Percentiles rank a stretch among this genome's conserved stretches.
Conservation (phyloP, 2,888 invertebrate species). For the Lypha dubia region DNA sequence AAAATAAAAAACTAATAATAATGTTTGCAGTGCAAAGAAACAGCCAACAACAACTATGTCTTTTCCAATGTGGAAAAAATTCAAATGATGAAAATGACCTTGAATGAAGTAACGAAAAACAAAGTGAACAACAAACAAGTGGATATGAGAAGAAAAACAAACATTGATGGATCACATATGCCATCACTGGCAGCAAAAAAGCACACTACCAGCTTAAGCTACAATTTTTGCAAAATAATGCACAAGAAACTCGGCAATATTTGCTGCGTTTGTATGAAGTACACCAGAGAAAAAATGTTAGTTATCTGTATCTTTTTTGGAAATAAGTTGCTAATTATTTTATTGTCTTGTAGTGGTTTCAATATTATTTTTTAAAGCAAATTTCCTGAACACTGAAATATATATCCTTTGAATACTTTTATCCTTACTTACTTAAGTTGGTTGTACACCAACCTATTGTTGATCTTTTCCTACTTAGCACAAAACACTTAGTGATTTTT, state of each 20-base stretch:
- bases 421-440: too few relatives aligned
- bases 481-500: too few relatives aligned
- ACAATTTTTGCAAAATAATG: conserved; percentile 53
- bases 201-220: conserved; percentile 60
- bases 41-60: conserved; percentile 57
- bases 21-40: conserved; percentile 35
- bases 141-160: conserved; percentile 55
- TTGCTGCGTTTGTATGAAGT: neutral
- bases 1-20: conserved; percentile 42
- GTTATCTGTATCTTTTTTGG: neutral
- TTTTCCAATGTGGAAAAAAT: conserved; percentile 49
- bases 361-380: too few relatives aligned
- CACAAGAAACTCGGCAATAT: conserved; percentile 27
- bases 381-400: too few relatives aligned
- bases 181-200: conserved; percentile 49
- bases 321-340: too few relatives aligned
- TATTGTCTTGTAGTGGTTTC: too few relatives aligned
- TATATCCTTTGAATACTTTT: too few relatives aligned
- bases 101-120: conserved; percentile 58
- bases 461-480: too few relatives aligned
- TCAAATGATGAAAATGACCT: conserved; percentile 72
- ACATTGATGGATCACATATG: conserved; percentile 71
- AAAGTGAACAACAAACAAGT: conserved; percentile 45
- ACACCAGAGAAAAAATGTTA: conserved; percentile 23
- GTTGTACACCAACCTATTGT: too few relatives aligned